A percentile compares a stretch with the other conserved stretches of the same genome.
phyloP scores from a whole-genome alignment of 64 coral and sea anemone species.

The Stylophora pistillata region DNA sequence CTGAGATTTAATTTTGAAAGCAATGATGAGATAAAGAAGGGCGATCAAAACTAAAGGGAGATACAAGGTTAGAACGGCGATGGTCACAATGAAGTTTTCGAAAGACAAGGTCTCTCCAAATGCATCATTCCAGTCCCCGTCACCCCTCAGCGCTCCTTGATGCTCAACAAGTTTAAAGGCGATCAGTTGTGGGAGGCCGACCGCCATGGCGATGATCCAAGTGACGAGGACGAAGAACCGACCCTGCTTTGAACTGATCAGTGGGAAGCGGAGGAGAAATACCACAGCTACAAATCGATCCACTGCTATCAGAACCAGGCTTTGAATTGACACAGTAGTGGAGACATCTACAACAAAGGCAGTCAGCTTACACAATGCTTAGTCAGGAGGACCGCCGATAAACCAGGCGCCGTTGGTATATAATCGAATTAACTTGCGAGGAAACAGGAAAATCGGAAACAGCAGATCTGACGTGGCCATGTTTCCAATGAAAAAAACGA shows the following conservation, averaged over 20 bases:
- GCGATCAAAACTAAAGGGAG: slow-evolving; percentile 7
- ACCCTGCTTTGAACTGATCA: not conserved
- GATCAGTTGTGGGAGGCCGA: not conserved
- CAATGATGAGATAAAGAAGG: slow-evolving; percentile 28
- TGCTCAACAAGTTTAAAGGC: slow-evolving; percentile 5
- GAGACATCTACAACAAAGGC: not conserved
- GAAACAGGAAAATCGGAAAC: too few species aligned
- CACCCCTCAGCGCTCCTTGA: not conserved
- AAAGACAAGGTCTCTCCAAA: not conserved
- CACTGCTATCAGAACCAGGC: too few species aligned
- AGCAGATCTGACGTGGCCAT: too few species aligned
- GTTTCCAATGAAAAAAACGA: too few species aligned
- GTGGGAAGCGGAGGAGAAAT: not conserved
- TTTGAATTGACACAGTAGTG: not conserved
- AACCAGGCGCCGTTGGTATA: not conserved
- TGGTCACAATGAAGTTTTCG: not conserved
- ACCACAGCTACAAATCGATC: too few species aligned
- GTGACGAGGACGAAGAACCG: slow-evolving; percentile 24
- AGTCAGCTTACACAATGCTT: not conserved
- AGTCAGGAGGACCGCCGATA: not conserved
- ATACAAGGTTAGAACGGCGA: not conserved
- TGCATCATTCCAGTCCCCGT: not conserved
- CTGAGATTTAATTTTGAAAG: slow-evolving; percentile 4
- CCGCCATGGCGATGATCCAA: too few species aligned
- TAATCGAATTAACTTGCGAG: too few species aligned